Conservation (phyloP, 2,888 invertebrate genomes). For the Drosophila macrospina region DNA sequence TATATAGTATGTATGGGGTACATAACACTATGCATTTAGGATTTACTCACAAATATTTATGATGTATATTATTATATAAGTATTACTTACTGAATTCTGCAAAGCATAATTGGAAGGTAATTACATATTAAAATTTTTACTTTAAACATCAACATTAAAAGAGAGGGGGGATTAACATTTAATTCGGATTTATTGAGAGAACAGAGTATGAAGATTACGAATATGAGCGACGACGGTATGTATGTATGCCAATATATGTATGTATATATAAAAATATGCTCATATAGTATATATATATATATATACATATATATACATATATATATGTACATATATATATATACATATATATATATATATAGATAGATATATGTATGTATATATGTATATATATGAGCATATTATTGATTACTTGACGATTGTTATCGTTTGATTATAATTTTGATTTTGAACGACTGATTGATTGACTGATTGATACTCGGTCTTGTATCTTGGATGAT, state of each 20-base stretch:
- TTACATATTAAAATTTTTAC: conserved; percentile 79
- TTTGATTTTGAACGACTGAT: conserved; percentile 19
- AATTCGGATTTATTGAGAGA: conserved; percentile 59
- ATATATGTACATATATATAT: not conserved
- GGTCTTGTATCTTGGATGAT: conserved; percentile 42
- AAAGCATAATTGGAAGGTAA: conserved; percentile 82
- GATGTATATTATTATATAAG: conserved; percentile 70
- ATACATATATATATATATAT: not conserved
- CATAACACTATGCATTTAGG: conserved; percentile 70
- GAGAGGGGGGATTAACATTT: conserved; percentile 61
- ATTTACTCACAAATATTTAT: conserved; percentile 80
- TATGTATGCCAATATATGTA: not conserved
- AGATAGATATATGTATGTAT: conserved; percentile 4
- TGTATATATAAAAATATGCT: too few species aligned
- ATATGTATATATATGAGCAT: conserved; percentile 11
- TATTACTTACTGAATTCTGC: conserved; percentile 84
- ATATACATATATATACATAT: conserved; percentile 9
- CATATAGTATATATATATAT: not conserved
- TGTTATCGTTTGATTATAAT: conserved; percentile 41
- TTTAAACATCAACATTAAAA: conserved; percentile 69
- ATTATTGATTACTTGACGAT: conserved; percentile 49
- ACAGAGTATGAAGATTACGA: conserved; percentile 48
- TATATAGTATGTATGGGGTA: conserved; percentile 62
- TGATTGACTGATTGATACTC: conserved; percentile 34
- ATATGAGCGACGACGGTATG: conserved; percentile 50